Evolutionary conservation across 2,888 invertebrate species (phyloP), one percentile per base, ranked within the genome.

Genomic region (Aplocera efformata): DNA sequence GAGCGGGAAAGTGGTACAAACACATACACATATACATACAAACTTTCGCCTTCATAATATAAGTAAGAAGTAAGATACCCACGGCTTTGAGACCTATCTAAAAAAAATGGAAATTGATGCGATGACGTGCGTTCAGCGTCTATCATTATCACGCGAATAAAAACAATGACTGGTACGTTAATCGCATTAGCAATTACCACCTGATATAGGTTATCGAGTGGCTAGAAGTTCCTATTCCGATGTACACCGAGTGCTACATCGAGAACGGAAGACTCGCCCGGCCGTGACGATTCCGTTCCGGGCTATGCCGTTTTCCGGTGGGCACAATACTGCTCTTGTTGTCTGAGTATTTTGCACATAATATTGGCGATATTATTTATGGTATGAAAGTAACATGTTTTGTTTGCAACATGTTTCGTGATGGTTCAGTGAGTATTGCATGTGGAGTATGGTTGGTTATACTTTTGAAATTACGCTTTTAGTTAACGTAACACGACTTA

Each of bases 211-310:
- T 50, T 40, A 37, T 7, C 41, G 50, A 40, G 46, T 53, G 35
- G 34, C 10, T 29, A 32, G 30, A 31, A 31, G 43, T 50, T 56
- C 42, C 50, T 48, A 59, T 53, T 50, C 27, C 40, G 50, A 50
- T 48, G 43, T 55, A 53, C 51, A 39, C 43, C 42, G 47, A 46
- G 42, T 54, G 40, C 37, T 42, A 58, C 49, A 45, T 55, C 52
- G 53, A 38, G 53, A 53, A 42, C 66, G 71, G 72, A 72, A 74
- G 67, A 60, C 36, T 49, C 61, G 60, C n/a, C 60, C 54, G 60
- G 42, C 64, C 69, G 74, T 68, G 65, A 73, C 73, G 65, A 43
- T 42, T 38, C 48, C 61, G 68, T 73, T 72, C 64, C 69, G 69
- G 61, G 56, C 63, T 51, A 62, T 60, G 53, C 63, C 58, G 51